Evolutionary conservation across 2,797 vertebrate genomes (phyloP).

Genomic region (Pipistrellus nathusii): DNA sequence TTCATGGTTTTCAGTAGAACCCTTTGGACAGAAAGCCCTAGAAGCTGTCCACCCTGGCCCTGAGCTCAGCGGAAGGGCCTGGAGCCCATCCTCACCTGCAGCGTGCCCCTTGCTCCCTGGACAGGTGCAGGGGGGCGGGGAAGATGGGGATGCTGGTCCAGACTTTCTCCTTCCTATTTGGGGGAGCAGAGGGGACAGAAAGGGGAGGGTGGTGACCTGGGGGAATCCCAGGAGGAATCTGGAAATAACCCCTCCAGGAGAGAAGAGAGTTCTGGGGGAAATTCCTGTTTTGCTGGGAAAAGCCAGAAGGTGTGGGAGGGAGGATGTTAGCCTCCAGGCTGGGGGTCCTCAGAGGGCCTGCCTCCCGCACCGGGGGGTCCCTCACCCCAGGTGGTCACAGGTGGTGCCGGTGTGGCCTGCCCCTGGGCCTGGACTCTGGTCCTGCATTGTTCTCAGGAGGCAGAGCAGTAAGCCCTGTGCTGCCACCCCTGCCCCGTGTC

Average conservation of each 20-base stretch:
- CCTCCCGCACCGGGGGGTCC: background rate
- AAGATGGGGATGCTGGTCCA: fast-evolving
- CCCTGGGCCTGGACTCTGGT: background rate
- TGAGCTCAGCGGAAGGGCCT: background rate
- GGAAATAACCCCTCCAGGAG: background rate
- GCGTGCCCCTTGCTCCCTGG: background rate
- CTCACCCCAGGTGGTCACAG: background rate
- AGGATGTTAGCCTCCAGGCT: background rate
- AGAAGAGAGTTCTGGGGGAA: background rate
- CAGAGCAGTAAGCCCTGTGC: background rate
- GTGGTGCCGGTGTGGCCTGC: background rate
- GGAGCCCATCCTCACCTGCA: background rate
- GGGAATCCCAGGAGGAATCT: background rate
- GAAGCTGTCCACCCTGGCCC: background rate
- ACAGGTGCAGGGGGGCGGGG: background rate
- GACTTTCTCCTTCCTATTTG: background rate
- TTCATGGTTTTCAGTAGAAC: background rate
- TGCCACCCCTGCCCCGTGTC: background rate
- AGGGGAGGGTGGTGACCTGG: background rate
- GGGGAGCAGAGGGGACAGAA: background rate
- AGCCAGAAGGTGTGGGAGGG: background rate
- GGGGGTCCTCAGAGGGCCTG: background rate
- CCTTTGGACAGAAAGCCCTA: background rate
- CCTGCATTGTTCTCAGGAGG: background rate
- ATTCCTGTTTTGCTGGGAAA: background rate